Base-by-base conservation (phyloP, 2,113 vertebrate genomes). In the Alosa alosa region DNA sequence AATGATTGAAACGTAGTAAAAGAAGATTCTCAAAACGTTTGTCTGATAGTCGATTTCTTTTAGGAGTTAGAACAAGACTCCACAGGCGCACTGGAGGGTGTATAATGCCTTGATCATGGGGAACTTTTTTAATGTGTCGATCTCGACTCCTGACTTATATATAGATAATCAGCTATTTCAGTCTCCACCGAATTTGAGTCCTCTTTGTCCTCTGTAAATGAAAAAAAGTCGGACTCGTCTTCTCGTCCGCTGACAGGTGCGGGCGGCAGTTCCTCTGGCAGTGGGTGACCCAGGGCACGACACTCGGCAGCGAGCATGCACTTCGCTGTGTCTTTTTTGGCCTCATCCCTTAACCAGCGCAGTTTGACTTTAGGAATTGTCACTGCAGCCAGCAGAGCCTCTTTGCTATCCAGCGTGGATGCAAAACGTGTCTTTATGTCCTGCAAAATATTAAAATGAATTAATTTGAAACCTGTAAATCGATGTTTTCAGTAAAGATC, bases 311-410 rank as follows among this genome's bases (percentile, higher is more conserved):
- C 9, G 55, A 64, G 41, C 55, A 84, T 25, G 39, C 18, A 45
- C 55, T 84, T 75, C 3, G 7, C 15, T 8, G 4, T 0, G 5
- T 57, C 31, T 81, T 25, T 85, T 39, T 52, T 81, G 15, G 13
- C 72, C 72, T 85, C 46, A 2, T 85, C 75, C 10, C 31, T 36
- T 46, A 81, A 4, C 84, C 84, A 85, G 15, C 47, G 49, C 75
- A 85, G 18, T 75, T 85, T 55, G 50, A 55, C 81, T 15, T 85
- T 85, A 8, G 72, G 72, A 52, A 85, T 18, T 0, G 84, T 81
- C 31, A 57, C 49, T 6, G 75, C 49, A 85, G 84, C 84, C 84
- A 85, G 84, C 20, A 85, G 25, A 31, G 84, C 72, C 72, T 85
- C 84, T 1, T 85, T 81, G 45, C 46, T 81, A 25, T 85, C 84